These are phyloP conservation scores for Cossypha polioptera DNA, from an alignment of 2,797 vertebrate species.

Conservation along the genomic window DNA sequence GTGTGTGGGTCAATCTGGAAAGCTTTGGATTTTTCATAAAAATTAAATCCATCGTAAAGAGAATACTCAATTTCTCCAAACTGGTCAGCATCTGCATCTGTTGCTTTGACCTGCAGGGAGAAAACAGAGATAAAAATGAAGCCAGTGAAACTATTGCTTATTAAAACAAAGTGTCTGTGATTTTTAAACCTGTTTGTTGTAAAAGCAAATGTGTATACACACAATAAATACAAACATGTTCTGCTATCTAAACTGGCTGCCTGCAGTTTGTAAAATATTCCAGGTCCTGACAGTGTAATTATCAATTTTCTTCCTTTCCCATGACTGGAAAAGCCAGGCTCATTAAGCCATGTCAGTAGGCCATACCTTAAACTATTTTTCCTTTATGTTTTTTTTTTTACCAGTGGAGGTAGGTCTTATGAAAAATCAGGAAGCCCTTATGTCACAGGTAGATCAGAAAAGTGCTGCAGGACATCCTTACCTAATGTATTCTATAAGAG, in stretches of 20 bases:
- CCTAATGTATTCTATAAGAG: neutral
- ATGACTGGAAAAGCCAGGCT: neutral
- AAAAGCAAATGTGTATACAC: neutral
- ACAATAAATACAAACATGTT: neutral
- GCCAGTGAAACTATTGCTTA: neutral
- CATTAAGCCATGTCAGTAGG: neutral
- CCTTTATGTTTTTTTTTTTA: neutral
- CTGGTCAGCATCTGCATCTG: constrained; percentile 83
- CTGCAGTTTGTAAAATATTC: neutral
- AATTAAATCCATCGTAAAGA: constrained; percentile 84
- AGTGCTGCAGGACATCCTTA: neutral
- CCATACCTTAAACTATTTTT: neutral
- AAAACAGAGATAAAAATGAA: neutral
- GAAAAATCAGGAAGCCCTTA: neutral
- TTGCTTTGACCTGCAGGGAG: constrained; percentile 83
- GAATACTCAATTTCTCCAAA: constrained; percentile 85
- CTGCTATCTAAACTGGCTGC: neutral
- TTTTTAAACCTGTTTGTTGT: neutral
- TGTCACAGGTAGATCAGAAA: accelerated
- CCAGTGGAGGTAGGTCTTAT: neutral
- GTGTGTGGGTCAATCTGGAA: constrained; percentile 82
- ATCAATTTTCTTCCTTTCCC: neutral
- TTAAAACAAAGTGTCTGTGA: neutral
- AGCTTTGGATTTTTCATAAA: constrained; percentile 77
- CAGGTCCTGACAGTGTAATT: neutral